A percentile compares a stretch with the other conserved stretches of the same genome.
Evolutionary conservation across 1,140 invertebrate genomes (phyloP).

Genomic region (Helicoverpa zea): DNA sequence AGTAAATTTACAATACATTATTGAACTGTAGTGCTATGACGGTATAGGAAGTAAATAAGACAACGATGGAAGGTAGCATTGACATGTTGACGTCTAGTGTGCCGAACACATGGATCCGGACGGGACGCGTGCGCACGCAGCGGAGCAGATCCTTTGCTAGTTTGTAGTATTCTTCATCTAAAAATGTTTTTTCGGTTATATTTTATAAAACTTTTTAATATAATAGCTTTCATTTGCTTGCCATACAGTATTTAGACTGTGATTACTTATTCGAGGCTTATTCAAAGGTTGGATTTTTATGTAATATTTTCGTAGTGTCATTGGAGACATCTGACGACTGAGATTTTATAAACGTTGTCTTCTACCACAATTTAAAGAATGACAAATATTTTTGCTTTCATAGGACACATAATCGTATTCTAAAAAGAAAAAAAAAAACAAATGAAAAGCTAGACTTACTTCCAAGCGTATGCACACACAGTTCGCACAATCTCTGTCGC

Average conservation of each 20-base stretch:
- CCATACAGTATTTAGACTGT: no score
- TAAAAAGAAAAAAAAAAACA: background rate
- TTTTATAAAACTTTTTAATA: no score
- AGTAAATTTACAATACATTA: constrained; percentile 54
- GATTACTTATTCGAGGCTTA: no score
- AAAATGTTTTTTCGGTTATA: background rate
- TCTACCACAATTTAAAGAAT: no score
- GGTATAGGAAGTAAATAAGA: constrained; percentile 66
- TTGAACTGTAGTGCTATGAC: constrained; percentile 70
- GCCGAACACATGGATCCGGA: constrained; percentile 58
- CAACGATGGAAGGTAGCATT: constrained; percentile 62
- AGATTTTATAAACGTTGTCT: no score
- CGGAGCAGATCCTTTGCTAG: constrained; percentile 59
- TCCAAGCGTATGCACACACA: background rate
- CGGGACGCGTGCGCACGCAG: constrained; percentile 54
- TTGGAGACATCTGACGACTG: no score
- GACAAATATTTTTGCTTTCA: no score
- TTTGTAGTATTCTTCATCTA: constrained; percentile 57
- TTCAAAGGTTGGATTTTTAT: no score
- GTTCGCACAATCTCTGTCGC: background rate
- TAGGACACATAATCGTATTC: no score
- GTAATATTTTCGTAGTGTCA: no score
- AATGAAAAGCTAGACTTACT: background rate
- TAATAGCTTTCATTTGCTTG: no score
- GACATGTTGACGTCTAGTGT: constrained; percentile 63